Percentiles rank a stretch among this genome's conserved stretches.
Conservation (phyloP, 1,140 invertebrate genomes). For the Acromyrmex charruanus region DNA sequence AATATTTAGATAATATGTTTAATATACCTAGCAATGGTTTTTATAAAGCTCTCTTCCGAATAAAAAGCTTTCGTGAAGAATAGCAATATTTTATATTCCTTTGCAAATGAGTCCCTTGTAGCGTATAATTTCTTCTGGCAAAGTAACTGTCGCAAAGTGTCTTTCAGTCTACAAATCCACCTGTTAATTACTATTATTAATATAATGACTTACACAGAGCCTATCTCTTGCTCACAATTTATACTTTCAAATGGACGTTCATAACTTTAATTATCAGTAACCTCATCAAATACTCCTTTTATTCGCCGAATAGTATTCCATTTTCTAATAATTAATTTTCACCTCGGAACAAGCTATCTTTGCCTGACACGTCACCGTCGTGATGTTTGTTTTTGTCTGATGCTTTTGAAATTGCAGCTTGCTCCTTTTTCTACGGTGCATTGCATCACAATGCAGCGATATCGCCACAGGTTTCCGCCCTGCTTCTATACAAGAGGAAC, state of each 20-base stretch:
- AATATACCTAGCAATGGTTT: background rate
- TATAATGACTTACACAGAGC: constrained; percentile 4
- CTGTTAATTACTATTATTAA: constrained; percentile 39
- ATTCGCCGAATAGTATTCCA: background rate
- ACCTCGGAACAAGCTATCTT: constrained; percentile 11
- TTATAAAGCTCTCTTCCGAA: background rate
- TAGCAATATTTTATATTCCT: constrained; percentile 1
- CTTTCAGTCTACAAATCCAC: background rate
- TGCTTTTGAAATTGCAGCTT: constrained; percentile 49
- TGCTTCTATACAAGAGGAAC: constrained; percentile 42
- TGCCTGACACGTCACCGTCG: constrained; percentile 18
- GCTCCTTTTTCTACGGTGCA: constrained; percentile 54
- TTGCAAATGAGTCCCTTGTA: constrained; percentile 25
- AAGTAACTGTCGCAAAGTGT: background rate
- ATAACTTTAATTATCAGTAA: constrained; percentile 7
- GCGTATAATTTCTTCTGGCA: background rate
- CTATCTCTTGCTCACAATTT: background rate
- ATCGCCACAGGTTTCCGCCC: constrained; percentile 30
- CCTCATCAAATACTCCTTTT: background rate
- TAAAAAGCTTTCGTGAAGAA: background rate
- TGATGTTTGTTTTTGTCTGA: constrained; percentile 30
- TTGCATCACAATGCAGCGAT: constrained; percentile 55
- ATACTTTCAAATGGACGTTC: constrained; percentile 3
- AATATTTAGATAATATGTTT: background rate
- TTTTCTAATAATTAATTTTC: constrained; percentile 24